Evolutionary conservation across 2,797 vertebrate genomes (phyloP), one percentile per base, ranked within the genome.

Genomic region (Tinamus major): DNA sequence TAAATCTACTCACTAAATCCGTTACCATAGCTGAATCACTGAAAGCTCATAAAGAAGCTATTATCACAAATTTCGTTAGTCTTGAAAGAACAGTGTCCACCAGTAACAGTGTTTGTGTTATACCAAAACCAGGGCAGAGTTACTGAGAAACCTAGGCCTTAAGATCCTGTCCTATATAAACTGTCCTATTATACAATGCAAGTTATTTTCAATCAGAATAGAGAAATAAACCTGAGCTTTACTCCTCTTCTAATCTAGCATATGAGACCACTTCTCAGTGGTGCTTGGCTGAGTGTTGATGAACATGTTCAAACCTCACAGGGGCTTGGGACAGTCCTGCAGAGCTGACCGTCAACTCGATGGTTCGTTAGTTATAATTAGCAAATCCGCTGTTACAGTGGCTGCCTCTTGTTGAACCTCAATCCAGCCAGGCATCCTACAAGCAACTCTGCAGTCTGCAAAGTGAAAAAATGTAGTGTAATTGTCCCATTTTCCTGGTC

Each of bases 321-420:
- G 6, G 10, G 44, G 11, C 8, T 72, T 20, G 69, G 39, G 12
- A 29, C 61, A 83, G 16, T 48, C 23, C 14, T 84, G 14, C n/a
- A 76, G 64, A 48, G 27, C 42, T 79, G 51, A 19, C 16, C 69
- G 6, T 48, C 59, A 35, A 55, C 62, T 10, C 39, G 2, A 11
- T 14, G 29, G 48, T 53, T 65, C 3, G 35, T 69, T 83, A 87
- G 27, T 65, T 48, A 9, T 72, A 69, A 61, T 7, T 39, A 85
- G 41, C 2, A 74, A 72, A 46, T 29, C 5, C 21, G 35, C 65
- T 79, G 1, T 26, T 67, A 3, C 15, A 69, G 17, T 74, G 33
- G 1, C n/a, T 64, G 12, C 14, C 11, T 13, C 39, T 87, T 67
- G 51, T 56, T 51, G 35, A 91, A 3, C 31, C 0, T 0, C 26